These are phyloP conservation scores for Corythoichthys haematopterus DNA, from an alignment of 2,113 vertebrate species.

Conservation along the genomic window DNA sequence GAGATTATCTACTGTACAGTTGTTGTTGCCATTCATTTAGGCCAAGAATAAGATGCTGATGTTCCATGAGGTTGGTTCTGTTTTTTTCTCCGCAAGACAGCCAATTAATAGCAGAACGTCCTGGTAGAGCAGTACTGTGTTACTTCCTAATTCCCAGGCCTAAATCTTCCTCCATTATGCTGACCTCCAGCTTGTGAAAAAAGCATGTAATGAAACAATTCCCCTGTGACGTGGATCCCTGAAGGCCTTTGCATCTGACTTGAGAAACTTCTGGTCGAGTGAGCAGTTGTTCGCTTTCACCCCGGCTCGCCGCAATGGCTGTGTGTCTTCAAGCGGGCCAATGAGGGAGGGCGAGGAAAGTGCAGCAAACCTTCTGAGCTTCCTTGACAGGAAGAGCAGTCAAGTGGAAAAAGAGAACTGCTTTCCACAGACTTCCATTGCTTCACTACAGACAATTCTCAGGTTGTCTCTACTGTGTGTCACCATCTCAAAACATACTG, in stretches of 20 bases:
- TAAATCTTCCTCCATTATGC: constrained; percentile 29
- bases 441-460: constrained; percentile 35
- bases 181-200: constrained; percentile 49
- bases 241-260: constrained; percentile 36
- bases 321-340: constrained; percentile 35
- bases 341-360: constrained; percentile 30
- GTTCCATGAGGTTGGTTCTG: neutral
- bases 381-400: constrained; percentile 48
- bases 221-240: constrained; percentile 33
- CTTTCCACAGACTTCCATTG: constrained; percentile 47
- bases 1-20: neutral
- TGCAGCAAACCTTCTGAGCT: constrained; percentile 27
- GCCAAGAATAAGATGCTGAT: neutral
- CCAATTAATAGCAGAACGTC: neutral
- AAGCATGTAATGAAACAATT: constrained; percentile 55
- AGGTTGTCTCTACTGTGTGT: constrained; percentile 23
- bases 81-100: neutral
- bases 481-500: too few relatives aligned
- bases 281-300: constrained; percentile 22
- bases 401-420: constrained; percentile 65
- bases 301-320: constrained; percentile 11
- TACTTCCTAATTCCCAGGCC: constrained; percentile 5
- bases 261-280: constrained; percentile 32
- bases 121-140: neutral
- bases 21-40: neutral